Evolutionary conservation across 2,888 invertebrate species (phyloP), one percentile per base, ranked within the genome.

Genomic region (Dione juno): DNA sequence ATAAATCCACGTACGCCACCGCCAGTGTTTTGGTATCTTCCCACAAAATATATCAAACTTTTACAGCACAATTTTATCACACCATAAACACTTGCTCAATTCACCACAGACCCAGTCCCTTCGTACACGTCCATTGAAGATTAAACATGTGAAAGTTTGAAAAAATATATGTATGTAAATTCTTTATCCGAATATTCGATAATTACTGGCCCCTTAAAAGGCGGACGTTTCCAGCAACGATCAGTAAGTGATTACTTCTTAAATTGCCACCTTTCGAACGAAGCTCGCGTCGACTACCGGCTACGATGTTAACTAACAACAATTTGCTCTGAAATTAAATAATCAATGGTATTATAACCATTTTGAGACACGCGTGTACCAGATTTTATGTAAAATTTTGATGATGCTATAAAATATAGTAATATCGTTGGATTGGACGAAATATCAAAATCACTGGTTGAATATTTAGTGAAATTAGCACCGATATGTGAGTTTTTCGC

Each of bases 1-100:
- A 95, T 93, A 96, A 94, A 85, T 96, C 96, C 88, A 96, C 95
- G 94, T 95, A 96, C 83, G 96, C 95, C 93, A 96, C 94, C 90
- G 95, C 95, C 94, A 94, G 92, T 85, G 90, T 94, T 93, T 94
- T 82, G 75, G 72, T 75, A 74, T 80, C 88, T 87, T 84, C 81
- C 81, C 78, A 83, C 83, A 77, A 77, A 76, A 78, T 80, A 79
- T 77, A 77, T 57, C 43, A 50, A 40, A 53, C 9, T 21, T 21
- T 58, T 48, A 68, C 50, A 66, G 28, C 54, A 71, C 63, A 63
- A 57, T 54, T 68, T 69, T 67, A 71, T 19, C 28, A 57, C 69
- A 67, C 64, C 50, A 50, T 64, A 37, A 50, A 19, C 61, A 52
- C 28, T 61, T 59, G 10, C 21, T 54, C 6, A 57, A 57, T 37